Evolutionary conservation across 2,113 vertebrate genomes (phyloP).

Genomic region (Hemichromis elongatus): DNA sequence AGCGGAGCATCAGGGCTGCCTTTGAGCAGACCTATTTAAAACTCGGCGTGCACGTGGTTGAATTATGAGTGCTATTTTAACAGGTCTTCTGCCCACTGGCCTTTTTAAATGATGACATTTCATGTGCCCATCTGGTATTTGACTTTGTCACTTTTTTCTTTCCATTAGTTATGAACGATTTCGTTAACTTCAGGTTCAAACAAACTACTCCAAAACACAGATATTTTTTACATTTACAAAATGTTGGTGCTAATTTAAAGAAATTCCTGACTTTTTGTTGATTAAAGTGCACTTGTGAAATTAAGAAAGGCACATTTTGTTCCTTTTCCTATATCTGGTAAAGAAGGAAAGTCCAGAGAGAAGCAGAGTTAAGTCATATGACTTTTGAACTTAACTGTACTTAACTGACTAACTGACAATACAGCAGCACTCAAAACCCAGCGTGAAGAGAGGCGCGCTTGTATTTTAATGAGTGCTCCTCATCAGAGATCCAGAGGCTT

Average conservation of each 20-base stretch:
- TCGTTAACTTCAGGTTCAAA: neutral
- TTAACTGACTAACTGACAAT: neutral
- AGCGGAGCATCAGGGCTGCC: neutral
- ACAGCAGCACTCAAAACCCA: neutral
- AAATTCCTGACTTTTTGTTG: neutral
- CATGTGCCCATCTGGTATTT: neutral
- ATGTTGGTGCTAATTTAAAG: neutral
- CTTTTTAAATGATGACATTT: neutral
- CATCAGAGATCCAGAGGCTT: neutral
- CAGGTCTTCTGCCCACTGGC: neutral
- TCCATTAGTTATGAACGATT: accelerated
- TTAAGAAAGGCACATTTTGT: neutral
- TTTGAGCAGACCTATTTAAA: conserved; percentile 2
- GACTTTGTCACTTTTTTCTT: neutral
- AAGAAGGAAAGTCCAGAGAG: neutral
- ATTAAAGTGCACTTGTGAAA: neutral
- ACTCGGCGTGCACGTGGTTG: neutral
- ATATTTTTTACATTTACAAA: neutral
- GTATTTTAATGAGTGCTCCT: neutral
- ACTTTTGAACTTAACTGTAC: neutral
- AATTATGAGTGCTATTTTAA: neutral
- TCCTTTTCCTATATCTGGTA: neutral
- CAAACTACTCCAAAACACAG: accelerated
- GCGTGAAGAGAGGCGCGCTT: neutral
- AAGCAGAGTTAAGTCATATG: neutral